Evolutionary conservation across 2,888 invertebrate genomes (phyloP), one percentile per base, ranked within the genome.

Genomic region (Andrena praecox): DNA sequence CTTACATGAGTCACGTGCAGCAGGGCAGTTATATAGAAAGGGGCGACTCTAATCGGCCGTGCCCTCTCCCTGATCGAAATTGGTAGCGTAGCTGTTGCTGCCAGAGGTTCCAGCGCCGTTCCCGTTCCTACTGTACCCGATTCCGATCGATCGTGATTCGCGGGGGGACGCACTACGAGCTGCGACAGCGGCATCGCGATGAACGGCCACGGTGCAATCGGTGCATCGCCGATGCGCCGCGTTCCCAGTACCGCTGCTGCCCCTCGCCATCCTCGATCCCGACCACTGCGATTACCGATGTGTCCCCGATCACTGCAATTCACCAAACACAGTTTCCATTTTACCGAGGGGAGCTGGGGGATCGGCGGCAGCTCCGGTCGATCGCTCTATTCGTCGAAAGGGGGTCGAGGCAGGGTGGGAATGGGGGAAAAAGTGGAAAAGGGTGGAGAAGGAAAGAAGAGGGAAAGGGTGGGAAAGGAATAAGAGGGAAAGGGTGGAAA

Each of bases 81-180:
- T 81, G 72, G 63, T 78, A 77, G 76, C 52, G 70, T 77, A 66
- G 76, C 50, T 72, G 77, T 27, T 76, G 82, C 59, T 59, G 80
- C 27, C 69, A 67, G 70, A 63, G 75, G 66, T 85, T 64, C 48
- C 68, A 68, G 52, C 77, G 70, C 71, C 66, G 82, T 74, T 77
- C 68, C 35, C 73, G 82, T 85, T 86, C 71, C 62, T 82, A 80
- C 70, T 70, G 85, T 87, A 86, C 82, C 81, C 81, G 84, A 81
- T 85, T 84, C 83, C 87, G 86, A 90, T 91, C 90, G 85, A 88
- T 87, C 88, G 87, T 84, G 84, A 88, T 76, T 86, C 87, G 80
- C 71, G 71, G 67, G 67, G 70, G 76, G 72, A 78, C 77, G 78
- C 81, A 78, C 85, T 81, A 86, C 77, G 80, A 74, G 66, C 77